A percentile compares a stretch with the other conserved stretches of the same genome.
Evolutionary conservation across 1,140 invertebrate genomes (phyloP).

Genomic region (Drosophila mauritiana): DNA sequence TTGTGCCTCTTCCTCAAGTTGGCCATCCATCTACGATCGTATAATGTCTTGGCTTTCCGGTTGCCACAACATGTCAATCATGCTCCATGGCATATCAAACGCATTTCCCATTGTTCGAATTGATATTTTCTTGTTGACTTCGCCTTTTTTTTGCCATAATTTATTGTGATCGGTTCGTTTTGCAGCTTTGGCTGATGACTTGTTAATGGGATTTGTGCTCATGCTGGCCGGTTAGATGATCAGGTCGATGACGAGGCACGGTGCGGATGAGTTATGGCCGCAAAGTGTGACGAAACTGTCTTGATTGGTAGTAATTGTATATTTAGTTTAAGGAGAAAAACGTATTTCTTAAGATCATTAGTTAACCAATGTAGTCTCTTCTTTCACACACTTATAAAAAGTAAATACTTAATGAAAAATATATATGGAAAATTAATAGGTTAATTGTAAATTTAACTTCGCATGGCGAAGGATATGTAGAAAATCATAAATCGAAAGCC

Average conservation of each 20-base stretch:
- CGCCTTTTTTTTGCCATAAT: constrained; percentile 35
- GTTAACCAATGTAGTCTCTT: neutral
- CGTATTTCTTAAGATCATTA: neutral
- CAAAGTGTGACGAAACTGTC: constrained; percentile 26
- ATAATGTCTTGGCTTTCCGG: constrained; percentile 58
- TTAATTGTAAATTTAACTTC: too few relatives aligned
- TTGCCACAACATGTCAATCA: constrained; percentile 74
- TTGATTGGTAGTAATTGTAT: constrained; percentile 20
- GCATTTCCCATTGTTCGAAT: constrained; percentile 52
- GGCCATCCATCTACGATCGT: constrained; percentile 8
- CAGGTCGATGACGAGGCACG: constrained; percentile 25
- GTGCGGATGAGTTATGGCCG: constrained; percentile 11
- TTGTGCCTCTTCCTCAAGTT: constrained; percentile 21
- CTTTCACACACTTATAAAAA: neutral
- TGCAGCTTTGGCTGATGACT: constrained; percentile 64
- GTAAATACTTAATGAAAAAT: neutral
- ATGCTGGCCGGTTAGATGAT: constrained; percentile 8
- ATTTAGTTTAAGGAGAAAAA: constrained; percentile 4
- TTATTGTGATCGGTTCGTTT: constrained; percentile 56
- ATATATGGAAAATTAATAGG: neutral
- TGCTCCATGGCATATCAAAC: constrained; percentile 39
- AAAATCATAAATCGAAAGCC: neutral
- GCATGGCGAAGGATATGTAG: neutral
- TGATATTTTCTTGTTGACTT: constrained; percentile 23
- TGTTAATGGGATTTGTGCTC: constrained; percentile 54